Base-by-base conservation (phyloP, 2,113 vertebrate genomes). In the Anarhynchus alexandrinus region DNA sequence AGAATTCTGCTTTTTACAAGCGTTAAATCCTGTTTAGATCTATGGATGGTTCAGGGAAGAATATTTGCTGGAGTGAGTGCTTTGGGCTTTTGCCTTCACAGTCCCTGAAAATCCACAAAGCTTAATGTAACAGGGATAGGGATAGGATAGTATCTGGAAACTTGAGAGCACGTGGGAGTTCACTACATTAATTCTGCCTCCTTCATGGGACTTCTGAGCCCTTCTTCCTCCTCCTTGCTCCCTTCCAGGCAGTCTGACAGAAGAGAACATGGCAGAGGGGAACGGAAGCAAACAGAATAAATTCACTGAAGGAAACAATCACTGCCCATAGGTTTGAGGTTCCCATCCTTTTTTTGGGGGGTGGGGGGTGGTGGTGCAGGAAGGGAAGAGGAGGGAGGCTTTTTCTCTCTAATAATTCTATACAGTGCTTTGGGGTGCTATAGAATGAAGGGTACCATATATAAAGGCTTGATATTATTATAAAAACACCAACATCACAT, bases 21-120 rank as follows among this genome's bases (percentile, higher is more conserved):
- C 47, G 36, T 82, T 89, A 72, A 96, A 95, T 94, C 69, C 83
- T 57, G 19, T 87, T 94, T 76, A 79, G 61, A 65, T 78, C 61
- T 32, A 58, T 15, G 29, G 57, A 71, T 64, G 57, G 19, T 29
- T 91, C 92, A 49, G n/a, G 74, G 64, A 88, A 64, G 64, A 82
- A 2, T 43, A 51, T 88, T 82, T 93, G 43, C 57, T 82, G 70
- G 36, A 66, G 10, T 64, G 55, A 90, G 42, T 16, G 65, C 36
- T 94, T 73, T 61, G 52, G 54, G 36, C 34, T 92, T 85, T 79
- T 84, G 34, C 61, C 20, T 74, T 87, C 86, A 34, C 17, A 54
- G 40, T 59, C n/a, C 49, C 54, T 61, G 77, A 36, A 94, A 93
- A 94, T 81, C 23, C 65, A 92, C 57, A 87, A 61, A 82, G 61